phyloP scores from a whole-genome alignment of 2,113 vertebrate species.

The Malurus elegans region DNA sequence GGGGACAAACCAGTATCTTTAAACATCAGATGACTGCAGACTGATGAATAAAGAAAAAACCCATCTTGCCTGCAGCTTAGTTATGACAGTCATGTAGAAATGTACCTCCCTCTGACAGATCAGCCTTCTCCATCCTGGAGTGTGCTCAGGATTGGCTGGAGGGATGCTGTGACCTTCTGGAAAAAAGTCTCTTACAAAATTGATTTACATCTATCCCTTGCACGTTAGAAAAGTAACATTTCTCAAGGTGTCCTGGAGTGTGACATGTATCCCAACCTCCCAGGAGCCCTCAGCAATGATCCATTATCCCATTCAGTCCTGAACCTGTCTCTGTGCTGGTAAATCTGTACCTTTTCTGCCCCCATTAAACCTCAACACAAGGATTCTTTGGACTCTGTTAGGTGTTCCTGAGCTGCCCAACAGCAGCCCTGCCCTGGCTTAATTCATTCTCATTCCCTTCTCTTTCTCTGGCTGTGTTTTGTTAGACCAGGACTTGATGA shows the following conservation, averaged over 20 bases:
- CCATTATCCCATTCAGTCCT: not conserved
- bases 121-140: not conserved
- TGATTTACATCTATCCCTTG: not conserved
- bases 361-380: not conserved
- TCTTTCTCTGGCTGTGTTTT: not conserved
- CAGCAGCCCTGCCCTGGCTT: not conserved
- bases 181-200: not conserved
- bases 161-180: not conserved
- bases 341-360: not conserved
- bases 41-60: not conserved
- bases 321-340: not conserved
- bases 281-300: not conserved
- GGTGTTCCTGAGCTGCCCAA: not conserved
- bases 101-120: not conserved
- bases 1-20: slow-evolving; percentile 14
- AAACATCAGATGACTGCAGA: not conserved
- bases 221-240: not conserved
- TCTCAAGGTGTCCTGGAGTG: not conserved
- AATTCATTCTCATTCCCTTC: not conserved
- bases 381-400: not conserved
- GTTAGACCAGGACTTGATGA: not conserved
- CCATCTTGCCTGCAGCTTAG: not conserved
- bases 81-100: not conserved
- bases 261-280: not conserved
- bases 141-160: not conserved